These are phyloP conservation scores for Lepus americanus DNA, from an alignment of 2,113 vertebrate species.

Conservation along the genomic window DNA sequence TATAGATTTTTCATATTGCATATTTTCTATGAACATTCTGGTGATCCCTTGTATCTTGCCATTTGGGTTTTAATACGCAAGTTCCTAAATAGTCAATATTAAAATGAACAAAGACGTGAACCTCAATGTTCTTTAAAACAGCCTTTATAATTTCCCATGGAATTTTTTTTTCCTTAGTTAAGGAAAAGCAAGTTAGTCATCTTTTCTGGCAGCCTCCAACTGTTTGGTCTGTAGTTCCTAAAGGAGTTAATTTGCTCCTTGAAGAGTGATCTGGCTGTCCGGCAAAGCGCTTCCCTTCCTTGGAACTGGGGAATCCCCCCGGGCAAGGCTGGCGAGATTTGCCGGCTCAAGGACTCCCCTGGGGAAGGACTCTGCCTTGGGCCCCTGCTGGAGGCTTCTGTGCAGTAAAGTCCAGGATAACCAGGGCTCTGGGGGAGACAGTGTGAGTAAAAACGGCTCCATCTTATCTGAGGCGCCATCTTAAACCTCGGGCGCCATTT, in stretches of 20 bases:
- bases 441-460: too few species aligned
- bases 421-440: not conserved
- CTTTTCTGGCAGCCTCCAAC: conserved; percentile 40
- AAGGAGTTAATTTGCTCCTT: conserved; percentile 9
- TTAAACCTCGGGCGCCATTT: too few species aligned
- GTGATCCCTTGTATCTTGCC: not conserved
- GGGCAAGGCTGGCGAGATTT: not conserved
- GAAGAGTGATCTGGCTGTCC: not conserved
- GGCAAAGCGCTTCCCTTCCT: not conserved
- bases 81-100: conserved; percentile 42
- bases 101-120: conserved; percentile 40
- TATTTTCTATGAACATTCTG: too few species aligned
- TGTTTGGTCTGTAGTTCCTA: conserved; percentile 10
- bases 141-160: conserved; percentile 37
- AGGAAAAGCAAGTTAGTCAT: conserved; percentile 46
- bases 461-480: too few species aligned
- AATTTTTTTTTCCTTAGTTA: conserved; percentile 20
- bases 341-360: not conserved
- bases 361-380: not conserved
- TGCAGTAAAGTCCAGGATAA: not conserved
- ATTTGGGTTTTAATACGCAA: conserved; percentile 53
- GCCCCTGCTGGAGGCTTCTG: not conserved
- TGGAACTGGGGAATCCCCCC: not conserved
- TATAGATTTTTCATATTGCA: too few species aligned
- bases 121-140: conserved; percentile 32